Conservation (phyloP, 2,113 vertebrate genomes). For the Antechinus stuartii region DNA sequence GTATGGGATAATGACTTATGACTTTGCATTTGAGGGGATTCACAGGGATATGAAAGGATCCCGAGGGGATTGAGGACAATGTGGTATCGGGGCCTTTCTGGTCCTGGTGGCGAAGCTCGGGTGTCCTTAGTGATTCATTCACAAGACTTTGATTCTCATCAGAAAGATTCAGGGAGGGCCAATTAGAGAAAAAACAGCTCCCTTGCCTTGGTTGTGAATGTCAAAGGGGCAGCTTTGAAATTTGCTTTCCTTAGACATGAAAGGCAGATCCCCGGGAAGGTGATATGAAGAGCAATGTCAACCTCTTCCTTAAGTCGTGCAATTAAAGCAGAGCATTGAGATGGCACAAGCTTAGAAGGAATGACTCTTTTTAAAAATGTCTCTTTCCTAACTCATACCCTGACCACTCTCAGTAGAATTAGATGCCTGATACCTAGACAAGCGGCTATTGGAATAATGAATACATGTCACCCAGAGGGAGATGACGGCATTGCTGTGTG, state of each 20-base stretch:
- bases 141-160: constrained; percentile 60
- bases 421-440: too few relatives aligned
- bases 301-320: not conserved
- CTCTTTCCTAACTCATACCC: too few relatives aligned
- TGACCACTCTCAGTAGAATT: too few relatives aligned
- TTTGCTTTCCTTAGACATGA: not conserved
- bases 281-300: not conserved
- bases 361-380: too few relatives aligned
- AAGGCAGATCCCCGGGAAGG: not conserved
- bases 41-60: constrained; percentile 46
- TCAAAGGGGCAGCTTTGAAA: not conserved
- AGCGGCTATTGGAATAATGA: too few relatives aligned
- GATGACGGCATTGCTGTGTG: too few relatives aligned
- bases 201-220: not conserved
- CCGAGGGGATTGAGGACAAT: constrained; percentile 56
- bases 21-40: constrained; percentile 68
- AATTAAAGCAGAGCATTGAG: not conserved
- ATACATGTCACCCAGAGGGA: too few relatives aligned
- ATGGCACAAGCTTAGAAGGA: too few relatives aligned
- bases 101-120: constrained; percentile 62
- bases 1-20: constrained; percentile 54
- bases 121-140: constrained; percentile 65
- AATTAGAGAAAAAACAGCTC: not conserved
- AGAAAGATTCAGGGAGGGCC: constrained; percentile 37
- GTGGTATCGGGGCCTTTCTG: constrained; percentile 62